Evolutionary conservation across 1,140 invertebrate species (phyloP).

Genomic region (Cyrtorhinus lividipennis): DNA sequence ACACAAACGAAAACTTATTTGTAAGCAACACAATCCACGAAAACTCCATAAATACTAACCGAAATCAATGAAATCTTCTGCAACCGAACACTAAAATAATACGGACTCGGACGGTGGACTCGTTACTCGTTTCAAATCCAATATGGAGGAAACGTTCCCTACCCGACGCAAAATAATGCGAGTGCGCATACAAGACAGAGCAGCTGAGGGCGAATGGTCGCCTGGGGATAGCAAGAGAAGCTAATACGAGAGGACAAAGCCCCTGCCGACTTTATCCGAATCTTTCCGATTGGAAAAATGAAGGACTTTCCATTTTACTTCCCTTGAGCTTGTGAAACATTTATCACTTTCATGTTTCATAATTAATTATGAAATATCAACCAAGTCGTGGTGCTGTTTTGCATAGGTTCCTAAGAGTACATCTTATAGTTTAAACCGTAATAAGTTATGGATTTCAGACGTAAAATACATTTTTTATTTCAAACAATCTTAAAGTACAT

Average conservation of each 20-base stretch:
- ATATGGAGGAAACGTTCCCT: conserved; percentile 27
- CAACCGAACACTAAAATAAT: background rate
- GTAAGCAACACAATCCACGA: background rate
- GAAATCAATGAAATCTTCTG: background rate
- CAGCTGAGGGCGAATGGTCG: background rate
- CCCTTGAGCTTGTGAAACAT: background rate
- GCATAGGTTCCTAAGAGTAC: no score
- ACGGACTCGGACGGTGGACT: conserved; percentile 14
- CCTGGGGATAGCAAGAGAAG: background rate
- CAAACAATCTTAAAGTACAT: no score
- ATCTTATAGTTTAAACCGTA: no score
- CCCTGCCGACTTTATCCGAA: background rate
- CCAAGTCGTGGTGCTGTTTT: background rate
- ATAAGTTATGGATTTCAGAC: no score
- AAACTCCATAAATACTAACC: background rate
- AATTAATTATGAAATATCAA: background rate
- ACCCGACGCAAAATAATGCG: conserved; percentile 25
- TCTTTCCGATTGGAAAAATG: background rate
- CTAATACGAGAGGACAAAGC: background rate
- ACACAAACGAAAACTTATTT: background rate
- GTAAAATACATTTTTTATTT: no score
- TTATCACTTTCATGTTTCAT: background rate
- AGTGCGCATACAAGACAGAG: conserved; percentile 23
- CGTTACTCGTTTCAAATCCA: conserved; percentile 26
- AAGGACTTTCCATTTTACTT: background rate